Conservation (phyloP, 2,797 vertebrate genomes). For the Anabas testudineus region DNA sequence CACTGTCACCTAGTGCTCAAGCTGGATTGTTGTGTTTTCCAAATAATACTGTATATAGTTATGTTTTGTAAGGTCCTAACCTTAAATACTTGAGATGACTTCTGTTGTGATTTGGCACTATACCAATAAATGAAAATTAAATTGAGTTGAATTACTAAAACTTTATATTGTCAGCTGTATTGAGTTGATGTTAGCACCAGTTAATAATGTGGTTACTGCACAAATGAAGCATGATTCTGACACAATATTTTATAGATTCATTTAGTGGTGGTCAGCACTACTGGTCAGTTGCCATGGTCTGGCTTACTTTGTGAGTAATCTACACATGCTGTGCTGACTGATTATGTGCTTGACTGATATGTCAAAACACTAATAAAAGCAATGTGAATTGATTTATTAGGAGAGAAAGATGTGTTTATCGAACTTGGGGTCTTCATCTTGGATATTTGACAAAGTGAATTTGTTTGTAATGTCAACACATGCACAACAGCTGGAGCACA, state of each 20-base stretch:
- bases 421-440: conserved; percentile 54
- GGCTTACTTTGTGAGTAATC: conserved; percentile 33
- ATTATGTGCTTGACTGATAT: conserved; percentile 67
- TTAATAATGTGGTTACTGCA: too few species aligned
- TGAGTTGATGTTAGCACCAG: too few species aligned
- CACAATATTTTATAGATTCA: conserved; percentile 7
- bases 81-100: too few species aligned
- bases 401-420: conserved; percentile 72
- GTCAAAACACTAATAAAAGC: conserved; percentile 77
- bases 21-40: too few species aligned
- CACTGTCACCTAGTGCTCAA: too few species aligned
- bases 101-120: too few species aligned
- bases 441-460: conserved; percentile 69
- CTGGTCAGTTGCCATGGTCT: conserved; percentile 7
- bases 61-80: too few species aligned
- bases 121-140: too few species aligned
- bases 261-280: background rate
- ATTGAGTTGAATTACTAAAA: too few species aligned
- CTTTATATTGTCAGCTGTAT: too few species aligned
- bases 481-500: conserved; percentile 61
- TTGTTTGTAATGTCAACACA: conserved; percentile 71
- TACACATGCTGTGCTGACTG: conserved; percentile 66
- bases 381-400: conserved; percentile 68
- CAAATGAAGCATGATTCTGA: background rate
- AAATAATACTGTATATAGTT: too few species aligned